Evolutionary conservation across 2,113 vertebrate species (phyloP).

Genomic region (Forbesichthys papilliferus): DNA sequence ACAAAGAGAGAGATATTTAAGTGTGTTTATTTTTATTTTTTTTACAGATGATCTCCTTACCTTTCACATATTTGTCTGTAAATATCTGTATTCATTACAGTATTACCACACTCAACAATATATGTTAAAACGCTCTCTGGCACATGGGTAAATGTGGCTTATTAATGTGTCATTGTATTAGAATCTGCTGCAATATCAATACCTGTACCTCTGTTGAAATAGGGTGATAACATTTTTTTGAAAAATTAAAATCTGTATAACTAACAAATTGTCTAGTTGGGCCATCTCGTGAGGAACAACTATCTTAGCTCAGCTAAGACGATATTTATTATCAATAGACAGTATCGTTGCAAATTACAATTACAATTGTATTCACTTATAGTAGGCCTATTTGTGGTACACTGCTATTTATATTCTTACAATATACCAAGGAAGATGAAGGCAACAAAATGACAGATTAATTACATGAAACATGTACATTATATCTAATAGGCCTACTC

Average conservation of each 20-base stretch:
- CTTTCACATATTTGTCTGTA: slow-evolving; percentile 33
- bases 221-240: slow-evolving; percentile 47
- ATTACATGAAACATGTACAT: too few species aligned
- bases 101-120: slow-evolving; percentile 38
- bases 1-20: slow-evolving; percentile 13
- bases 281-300: not conserved
- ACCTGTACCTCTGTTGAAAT: slow-evolving; percentile 73
- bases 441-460: too few species aligned
- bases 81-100: slow-evolving; percentile 40
- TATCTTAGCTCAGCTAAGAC: too few species aligned
- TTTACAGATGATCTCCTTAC: slow-evolving; percentile 37
- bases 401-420: too few species aligned
- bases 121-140: slow-evolving; percentile 45
- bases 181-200: slow-evolving; percentile 62
- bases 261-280: slow-evolving; percentile 18
- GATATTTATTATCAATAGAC: too few species aligned
- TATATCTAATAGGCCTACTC: too few species aligned
- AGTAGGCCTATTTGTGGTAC: too few species aligned
- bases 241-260: slow-evolving; percentile 55
- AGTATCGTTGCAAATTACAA: too few species aligned
- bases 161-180: slow-evolving; percentile 65
- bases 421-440: too few species aligned
- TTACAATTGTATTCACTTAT: too few species aligned
- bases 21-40: not conserved
- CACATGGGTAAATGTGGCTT: slow-evolving; percentile 51